A percentile compares a stretch with the other conserved stretches of the same genome.
These are phyloP conservation scores for Urocyon cinereoargenteus DNA, from an alignment of 2,797 vertebrate genomes.

Conservation along the genomic window DNA sequence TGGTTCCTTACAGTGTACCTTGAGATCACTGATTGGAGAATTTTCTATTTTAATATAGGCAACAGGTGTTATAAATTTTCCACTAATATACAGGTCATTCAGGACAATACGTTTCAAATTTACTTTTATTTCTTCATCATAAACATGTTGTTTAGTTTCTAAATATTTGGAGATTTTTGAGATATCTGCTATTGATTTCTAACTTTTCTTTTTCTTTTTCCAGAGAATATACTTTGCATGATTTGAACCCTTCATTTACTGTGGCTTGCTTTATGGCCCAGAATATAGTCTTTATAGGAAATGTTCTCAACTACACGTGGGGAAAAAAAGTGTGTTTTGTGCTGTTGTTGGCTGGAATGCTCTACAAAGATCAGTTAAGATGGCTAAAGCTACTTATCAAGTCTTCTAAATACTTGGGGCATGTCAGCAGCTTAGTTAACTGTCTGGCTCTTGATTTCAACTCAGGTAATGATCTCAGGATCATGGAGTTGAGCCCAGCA, in stretches of 20 bases:
- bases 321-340: neutral
- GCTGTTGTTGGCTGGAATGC: neutral
- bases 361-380: neutral
- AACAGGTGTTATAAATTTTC: neutral
- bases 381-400: neutral
- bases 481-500: neutral
- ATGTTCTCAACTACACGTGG: neutral
- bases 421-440: neutral
- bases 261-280: neutral
- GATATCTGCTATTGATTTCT: neutral
- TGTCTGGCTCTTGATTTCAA: neutral
- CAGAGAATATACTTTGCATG: neutral
- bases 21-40: neutral
- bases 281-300: neutral
- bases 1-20: neutral
- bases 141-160: neutral
- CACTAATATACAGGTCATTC: neutral
- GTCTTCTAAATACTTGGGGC: neutral
- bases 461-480: neutral
- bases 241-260: neutral
- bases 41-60: neutral
- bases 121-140: constrained; percentile 8
- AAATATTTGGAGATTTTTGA: neutral
- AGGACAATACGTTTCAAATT: neutral
- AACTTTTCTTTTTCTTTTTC: neutral